Evolutionary conservation across 1,140 invertebrate species (phyloP).

Genomic region (Cephus cinctus): DNA sequence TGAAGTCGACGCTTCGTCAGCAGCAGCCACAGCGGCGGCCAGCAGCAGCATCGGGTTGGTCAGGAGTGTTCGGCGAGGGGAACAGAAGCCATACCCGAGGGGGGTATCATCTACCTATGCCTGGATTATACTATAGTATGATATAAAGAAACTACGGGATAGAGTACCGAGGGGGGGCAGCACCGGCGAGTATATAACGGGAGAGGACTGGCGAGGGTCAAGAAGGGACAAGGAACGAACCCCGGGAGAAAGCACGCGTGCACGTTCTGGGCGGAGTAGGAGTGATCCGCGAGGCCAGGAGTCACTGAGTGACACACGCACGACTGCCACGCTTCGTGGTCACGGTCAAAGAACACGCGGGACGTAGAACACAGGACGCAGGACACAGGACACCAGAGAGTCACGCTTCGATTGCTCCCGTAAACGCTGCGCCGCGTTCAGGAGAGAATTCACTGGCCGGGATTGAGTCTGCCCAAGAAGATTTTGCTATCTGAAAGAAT

Average conservation of each 20-base stretch:
- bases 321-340: conserved; percentile 49
- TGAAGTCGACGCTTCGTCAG: too few species aligned
- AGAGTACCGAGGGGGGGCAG: too few species aligned
- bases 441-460: neutral
- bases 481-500: neutral
- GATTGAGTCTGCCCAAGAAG: neutral
- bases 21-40: too few species aligned
- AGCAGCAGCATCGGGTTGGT: too few species aligned
- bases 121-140: too few species aligned
- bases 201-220: conserved; percentile 18
- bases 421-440: conserved; percentile 25
- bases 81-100: too few species aligned
- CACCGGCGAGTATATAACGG: too few species aligned
- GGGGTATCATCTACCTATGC: too few species aligned
- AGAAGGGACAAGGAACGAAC: conserved; percentile 18
- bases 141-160: too few species aligned
- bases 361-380: conserved; percentile 26
- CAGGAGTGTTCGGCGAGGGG: too few species aligned
- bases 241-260: conserved; percentile 35
- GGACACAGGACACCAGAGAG: conserved; percentile 23
- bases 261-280: conserved; percentile 48
- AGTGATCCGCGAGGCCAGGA: conserved; percentile 38
- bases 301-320: conserved; percentile 52
- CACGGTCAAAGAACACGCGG: conserved; percentile 40
- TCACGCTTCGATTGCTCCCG: conserved; percentile 46